These are phyloP conservation scores for Drymonia ruficornis DNA, from an alignment of 2,888 invertebrate genomes.

Conservation along the genomic window DNA sequence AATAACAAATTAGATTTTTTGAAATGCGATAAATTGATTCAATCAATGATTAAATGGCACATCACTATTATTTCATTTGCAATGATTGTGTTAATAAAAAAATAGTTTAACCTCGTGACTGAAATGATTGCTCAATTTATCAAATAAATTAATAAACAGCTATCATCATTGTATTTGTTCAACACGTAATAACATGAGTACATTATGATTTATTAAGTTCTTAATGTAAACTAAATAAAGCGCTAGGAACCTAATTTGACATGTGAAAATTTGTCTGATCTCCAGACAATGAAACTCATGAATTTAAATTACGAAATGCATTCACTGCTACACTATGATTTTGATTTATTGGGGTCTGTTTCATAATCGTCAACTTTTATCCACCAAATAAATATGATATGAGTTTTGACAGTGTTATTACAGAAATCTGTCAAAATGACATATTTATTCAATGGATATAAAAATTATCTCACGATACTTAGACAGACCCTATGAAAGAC, in stretches of 20 bases:
- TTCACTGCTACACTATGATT: background rate
- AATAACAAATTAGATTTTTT: slow-evolving; percentile 33
- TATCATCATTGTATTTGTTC: background rate
- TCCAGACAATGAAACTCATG: too few relatives aligned
- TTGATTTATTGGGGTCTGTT: slow-evolving; percentile 20
- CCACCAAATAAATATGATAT: too few relatives aligned
- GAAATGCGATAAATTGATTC: slow-evolving; percentile 18
- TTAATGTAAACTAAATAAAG: background rate
- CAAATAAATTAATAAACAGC: background rate
- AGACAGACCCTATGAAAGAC: too few relatives aligned
- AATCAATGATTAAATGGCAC: slow-evolving; percentile 1
- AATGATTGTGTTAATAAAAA: background rate
- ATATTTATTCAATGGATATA: too few relatives aligned
- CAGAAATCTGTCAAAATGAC: too few relatives aligned
- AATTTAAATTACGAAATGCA: too few relatives aligned
- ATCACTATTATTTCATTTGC: background rate
- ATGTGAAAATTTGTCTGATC: background rate
- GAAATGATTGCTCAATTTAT: background rate
- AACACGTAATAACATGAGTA: background rate
- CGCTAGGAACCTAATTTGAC: background rate
- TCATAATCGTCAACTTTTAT: too few relatives aligned
- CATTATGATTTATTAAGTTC: background rate
- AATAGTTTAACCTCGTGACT: background rate
- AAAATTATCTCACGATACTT: too few relatives aligned
- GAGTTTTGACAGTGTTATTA: too few relatives aligned